Conservation (phyloP, 1,140 invertebrate genomes). For the Drosophila teissieri region DNA sequence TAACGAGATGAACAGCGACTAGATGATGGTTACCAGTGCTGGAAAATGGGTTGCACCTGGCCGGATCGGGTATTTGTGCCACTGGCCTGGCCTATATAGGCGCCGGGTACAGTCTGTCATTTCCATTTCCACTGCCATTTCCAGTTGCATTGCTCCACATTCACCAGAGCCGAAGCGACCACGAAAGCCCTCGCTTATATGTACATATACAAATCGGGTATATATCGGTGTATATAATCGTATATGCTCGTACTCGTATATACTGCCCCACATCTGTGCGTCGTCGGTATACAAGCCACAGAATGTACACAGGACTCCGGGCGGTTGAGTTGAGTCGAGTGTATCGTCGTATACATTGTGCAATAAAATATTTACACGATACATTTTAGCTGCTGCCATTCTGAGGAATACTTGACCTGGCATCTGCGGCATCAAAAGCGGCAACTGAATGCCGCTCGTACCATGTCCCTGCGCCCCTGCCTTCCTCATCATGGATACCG, state of each 20-base stretch:
- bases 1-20: constrained; percentile 34
- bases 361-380: constrained; percentile 80
- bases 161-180: constrained; percentile 14
- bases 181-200: constrained; percentile 17
- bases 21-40: not conserved
- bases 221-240: not conserved
- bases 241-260: constrained; percentile 15
- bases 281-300: constrained; percentile 17
- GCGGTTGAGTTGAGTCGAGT: constrained; percentile 1
- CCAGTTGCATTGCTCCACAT: constrained; percentile 69
- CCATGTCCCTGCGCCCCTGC: constrained; percentile 4
- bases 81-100: constrained; percentile 74
- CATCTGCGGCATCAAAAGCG: constrained; percentile 61
- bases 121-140: constrained; percentile 43
- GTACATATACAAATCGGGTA: constrained; percentile 1
- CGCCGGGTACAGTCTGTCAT: constrained; percentile 59
- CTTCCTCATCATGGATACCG: too few relatives aligned
- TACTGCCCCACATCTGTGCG: constrained; percentile 1
- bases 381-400: constrained; percentile 57
- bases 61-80: constrained; percentile 49
- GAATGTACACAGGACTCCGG: constrained; percentile 35
- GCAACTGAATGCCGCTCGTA: constrained; percentile 41
- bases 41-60: constrained; percentile 8
- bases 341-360: constrained; percentile 70
- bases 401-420: constrained; percentile 52